Percentiles rank a stretch among this genome's conserved stretches.
These are phyloP conservation scores for Sternarchorhynchus goeldii DNA, from an alignment of 2,797 vertebrate genomes.

Conservation along the genomic window DNA sequence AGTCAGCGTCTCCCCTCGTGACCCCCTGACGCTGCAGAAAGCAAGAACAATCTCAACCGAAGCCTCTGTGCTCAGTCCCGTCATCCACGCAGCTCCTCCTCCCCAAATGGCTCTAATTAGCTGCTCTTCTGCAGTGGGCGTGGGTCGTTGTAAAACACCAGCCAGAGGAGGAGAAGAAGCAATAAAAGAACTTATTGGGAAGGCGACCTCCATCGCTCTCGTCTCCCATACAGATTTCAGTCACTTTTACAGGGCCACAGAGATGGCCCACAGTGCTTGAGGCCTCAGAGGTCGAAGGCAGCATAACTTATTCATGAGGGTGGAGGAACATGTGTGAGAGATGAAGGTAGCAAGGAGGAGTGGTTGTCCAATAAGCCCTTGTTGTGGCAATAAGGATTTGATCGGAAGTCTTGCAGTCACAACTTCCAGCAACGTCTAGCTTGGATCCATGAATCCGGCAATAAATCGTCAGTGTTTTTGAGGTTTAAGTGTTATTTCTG, in stretches of 20 bases:
- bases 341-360: constrained; percentile 64
- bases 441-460: too few species aligned
- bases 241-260: constrained; percentile 70
- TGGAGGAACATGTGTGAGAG: constrained; percentile 60
- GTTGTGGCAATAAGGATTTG: constrained; percentile 30
- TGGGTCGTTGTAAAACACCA: constrained; percentile 63
- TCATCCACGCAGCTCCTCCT: constrained; percentile 59
- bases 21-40: background rate
- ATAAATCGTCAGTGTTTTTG: too few species aligned
- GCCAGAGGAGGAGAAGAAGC: constrained; percentile 61
- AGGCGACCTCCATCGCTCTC: constrained; percentile 73
- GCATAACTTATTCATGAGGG: constrained; percentile 77
- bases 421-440: background rate
- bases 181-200: constrained; percentile 77
- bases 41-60: background rate
- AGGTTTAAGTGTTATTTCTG: too few species aligned
- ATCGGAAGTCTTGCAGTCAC: constrained; percentile 27
- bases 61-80: constrained; percentile 59
- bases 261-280: constrained; percentile 63
- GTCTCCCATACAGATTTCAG: constrained; percentile 78
- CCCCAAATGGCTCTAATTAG: constrained; percentile 77
- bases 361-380: constrained; percentile 46
- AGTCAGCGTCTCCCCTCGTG: constrained; percentile 19
- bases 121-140: constrained; percentile 69
- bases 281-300: constrained; percentile 63